Evolutionary conservation across 2,888 invertebrate genomes (phyloP).

Genomic region (Drosophila sordidapex): DNA sequence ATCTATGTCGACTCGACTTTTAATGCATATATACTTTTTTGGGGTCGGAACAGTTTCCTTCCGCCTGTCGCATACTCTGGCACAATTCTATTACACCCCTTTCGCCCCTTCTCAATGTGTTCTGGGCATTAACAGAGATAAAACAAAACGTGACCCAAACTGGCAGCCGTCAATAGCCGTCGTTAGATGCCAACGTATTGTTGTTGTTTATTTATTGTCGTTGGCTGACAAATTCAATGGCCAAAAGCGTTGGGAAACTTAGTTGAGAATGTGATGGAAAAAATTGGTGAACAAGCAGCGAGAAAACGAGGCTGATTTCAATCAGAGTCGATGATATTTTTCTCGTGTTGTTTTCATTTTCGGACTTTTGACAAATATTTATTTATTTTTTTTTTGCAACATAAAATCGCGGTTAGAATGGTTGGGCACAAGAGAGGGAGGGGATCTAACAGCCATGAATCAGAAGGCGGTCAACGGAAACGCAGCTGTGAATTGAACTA

Average conservation of each 20-base stretch:
- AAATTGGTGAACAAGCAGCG: constrained; percentile 58
- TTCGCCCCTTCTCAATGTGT: background rate
- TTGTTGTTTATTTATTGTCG: constrained; percentile 33
- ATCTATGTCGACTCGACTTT: background rate
- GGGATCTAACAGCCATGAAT: constrained; percentile 46
- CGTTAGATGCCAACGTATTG: constrained; percentile 52
- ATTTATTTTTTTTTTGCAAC: background rate
- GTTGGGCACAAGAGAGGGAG: background rate
- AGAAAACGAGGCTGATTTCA: constrained; percentile 67
- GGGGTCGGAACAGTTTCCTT: background rate
- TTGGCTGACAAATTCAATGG: constrained; percentile 60
- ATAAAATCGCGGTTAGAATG: background rate
- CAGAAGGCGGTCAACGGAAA: constrained; percentile 74
- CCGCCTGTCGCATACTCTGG: background rate
- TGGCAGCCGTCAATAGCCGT: constrained; percentile 48
- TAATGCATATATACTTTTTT: background rate
- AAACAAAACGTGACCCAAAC: constrained; percentile 47
- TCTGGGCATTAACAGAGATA: constrained; percentile 1
- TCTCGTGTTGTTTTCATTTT: constrained; percentile 16
- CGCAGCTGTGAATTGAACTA: constrained; percentile 49
- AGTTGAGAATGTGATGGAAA: constrained; percentile 67
- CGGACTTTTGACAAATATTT: constrained; percentile 14
- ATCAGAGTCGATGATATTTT: constrained; percentile 45
- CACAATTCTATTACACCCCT: background rate
- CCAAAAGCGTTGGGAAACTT: constrained; percentile 64